Conservation (phyloP, 2,797 vertebrate species). For the Myiotriccus ornatus region DNA sequence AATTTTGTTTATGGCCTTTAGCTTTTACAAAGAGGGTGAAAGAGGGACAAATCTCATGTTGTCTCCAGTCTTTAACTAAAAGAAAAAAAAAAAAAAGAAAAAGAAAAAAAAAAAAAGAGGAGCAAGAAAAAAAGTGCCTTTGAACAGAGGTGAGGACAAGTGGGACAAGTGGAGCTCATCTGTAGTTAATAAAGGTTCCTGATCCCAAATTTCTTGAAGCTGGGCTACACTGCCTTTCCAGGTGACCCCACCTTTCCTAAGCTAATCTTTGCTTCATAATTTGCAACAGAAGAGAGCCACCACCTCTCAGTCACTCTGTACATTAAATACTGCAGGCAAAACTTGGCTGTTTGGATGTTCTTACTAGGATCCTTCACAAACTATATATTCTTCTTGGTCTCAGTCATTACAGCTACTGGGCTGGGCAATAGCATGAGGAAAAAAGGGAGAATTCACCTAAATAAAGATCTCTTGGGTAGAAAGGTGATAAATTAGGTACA, state of each 20-base stretch:
- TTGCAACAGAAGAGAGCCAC: not conserved
- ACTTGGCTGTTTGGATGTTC: not conserved
- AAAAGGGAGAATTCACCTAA: not conserved
- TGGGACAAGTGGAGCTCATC: not conserved
- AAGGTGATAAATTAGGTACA: not conserved
- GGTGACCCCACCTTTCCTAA: not conserved
- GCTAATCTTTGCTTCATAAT: not conserved
- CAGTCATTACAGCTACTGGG: not conserved
- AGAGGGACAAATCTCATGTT: not conserved
- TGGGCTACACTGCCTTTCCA: not conserved
- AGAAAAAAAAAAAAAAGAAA: not conserved
- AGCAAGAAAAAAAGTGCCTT: not conserved
- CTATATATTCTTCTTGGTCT: not conserved
- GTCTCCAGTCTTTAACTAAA: not conserved
- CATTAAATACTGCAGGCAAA: not conserved
- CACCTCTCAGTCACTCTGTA: not conserved
- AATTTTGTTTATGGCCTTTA: conserved; percentile 23
- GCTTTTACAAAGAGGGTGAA: conserved; percentile 25
- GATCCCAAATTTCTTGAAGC: not conserved
- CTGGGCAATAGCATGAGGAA: not conserved
- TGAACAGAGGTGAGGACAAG: not conserved
- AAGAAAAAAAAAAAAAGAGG: fast-evolving
- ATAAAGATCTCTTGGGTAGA: not conserved
- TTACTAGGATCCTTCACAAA: not conserved
- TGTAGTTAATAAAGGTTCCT: not conserved